Percentiles rank a stretch among this genome's conserved stretches.
Evolutionary conservation across 2,797 vertebrate genomes (phyloP).

Genomic region (Gymnothorax javanicus): DNA sequence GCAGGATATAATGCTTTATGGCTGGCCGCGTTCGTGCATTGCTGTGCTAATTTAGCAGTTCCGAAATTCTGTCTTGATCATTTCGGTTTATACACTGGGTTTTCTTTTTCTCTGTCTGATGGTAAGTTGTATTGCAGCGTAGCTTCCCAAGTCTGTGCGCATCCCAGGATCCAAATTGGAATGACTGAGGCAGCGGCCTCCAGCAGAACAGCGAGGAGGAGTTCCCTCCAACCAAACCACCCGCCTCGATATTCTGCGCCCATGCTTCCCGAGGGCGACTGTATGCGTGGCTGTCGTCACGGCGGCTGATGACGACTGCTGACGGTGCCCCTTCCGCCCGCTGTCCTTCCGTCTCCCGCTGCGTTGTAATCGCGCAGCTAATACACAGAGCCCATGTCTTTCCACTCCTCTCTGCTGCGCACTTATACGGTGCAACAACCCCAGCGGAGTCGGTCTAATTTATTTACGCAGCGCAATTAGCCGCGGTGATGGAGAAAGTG

Average conservation of each 20-base stretch:
- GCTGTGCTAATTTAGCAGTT: not conserved
- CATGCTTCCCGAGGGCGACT: not conserved
- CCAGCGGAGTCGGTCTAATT: constrained; percentile 4
- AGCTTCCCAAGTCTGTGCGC: not conserved
- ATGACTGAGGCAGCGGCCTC: not conserved
- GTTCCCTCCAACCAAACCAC: not conserved
- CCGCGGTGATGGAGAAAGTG: not conserved
- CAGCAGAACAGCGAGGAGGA: not conserved
- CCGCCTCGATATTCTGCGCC: not conserved
- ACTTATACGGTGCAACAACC: not conserved
- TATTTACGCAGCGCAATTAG: constrained; percentile 9
- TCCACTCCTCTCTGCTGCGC: not conserved
- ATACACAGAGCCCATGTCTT: constrained; percentile 7
- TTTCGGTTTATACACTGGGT: not conserved
- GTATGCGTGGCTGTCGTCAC: not conserved
- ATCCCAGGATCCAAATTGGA: not conserved
- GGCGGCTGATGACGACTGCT: not conserved
- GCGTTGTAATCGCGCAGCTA: not conserved
- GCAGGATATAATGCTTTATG: not conserved
- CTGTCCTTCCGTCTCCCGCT: not conserved
- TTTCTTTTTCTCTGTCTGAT: not conserved
- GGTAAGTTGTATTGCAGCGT: not conserved
- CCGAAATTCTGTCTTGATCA: not conserved
- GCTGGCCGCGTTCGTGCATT: not conserved
- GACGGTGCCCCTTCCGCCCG: not conserved